Conservation (phyloP, 2,888 invertebrate genomes). For the Mantis religiosa region DNA sequence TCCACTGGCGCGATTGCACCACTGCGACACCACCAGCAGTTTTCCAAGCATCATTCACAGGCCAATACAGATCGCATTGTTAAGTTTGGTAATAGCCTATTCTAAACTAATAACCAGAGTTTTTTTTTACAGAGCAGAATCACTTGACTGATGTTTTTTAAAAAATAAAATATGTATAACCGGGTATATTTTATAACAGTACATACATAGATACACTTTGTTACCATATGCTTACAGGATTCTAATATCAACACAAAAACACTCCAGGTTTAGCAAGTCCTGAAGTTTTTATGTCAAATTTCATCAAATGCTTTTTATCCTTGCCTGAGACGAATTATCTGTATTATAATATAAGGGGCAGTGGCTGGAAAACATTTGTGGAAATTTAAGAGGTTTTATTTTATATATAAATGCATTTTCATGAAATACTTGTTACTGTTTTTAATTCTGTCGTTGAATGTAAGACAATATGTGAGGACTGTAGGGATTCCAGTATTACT, state of each 20-base stretch:
- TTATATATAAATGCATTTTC: background rate
- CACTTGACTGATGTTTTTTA: constrained; percentile 14
- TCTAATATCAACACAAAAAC: constrained; percentile 13
- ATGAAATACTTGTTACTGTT: background rate
- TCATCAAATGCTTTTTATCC: background rate
- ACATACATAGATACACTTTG: constrained; percentile 21
- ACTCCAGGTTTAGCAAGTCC: constrained; percentile 4
- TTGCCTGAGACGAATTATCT: constrained; percentile 4
- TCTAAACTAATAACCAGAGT: constrained; percentile 15
- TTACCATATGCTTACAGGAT: constrained; percentile 22
- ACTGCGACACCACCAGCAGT: background rate
- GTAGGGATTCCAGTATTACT: background rate
- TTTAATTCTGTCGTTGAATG: background rate
- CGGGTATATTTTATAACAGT: constrained; percentile 24
- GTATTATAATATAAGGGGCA: background rate
- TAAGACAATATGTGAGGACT: background rate
- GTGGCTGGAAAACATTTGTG: background rate
- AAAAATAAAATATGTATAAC: constrained; percentile 12
- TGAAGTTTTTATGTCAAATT: background rate
- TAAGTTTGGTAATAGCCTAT: constrained; percentile 16
- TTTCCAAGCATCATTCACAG: background rate
- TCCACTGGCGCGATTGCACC: background rate
- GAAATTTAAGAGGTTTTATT: background rate
- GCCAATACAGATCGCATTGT: constrained; percentile 11
- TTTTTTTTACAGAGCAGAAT: constrained; percentile 18